These are phyloP conservation scores for Synergus umbraculus DNA, from an alignment of 2,888 invertebrate species.

Conservation along the genomic window DNA sequence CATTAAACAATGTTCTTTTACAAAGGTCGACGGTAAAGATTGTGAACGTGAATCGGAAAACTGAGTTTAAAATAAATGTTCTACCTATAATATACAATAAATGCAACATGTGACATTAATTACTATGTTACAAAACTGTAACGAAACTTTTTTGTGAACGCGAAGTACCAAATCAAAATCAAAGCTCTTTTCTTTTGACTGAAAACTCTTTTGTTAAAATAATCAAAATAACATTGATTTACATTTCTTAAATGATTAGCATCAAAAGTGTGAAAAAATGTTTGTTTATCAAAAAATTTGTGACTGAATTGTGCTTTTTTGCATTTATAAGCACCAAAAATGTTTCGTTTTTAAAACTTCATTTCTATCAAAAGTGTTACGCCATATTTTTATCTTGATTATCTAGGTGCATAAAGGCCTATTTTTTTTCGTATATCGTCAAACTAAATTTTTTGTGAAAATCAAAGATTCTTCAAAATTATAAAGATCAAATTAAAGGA, in stretches of 20 bases:
- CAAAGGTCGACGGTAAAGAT: slow-evolving; percentile 13
- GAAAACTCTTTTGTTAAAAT: not conserved
- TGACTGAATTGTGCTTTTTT: slow-evolving; percentile 14
- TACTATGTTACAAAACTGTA: slow-evolving; percentile 56
- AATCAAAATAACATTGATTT: not conserved
- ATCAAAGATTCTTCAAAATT: not conserved
- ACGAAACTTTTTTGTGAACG: slow-evolving; percentile 48
- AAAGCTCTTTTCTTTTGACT: slow-evolving; percentile 42
- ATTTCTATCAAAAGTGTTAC: slow-evolving; percentile 8
- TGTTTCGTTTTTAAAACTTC: not conserved
- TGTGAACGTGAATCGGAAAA: not conserved
- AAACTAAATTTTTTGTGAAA: not conserved
- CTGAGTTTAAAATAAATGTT: slow-evolving; percentile 59
- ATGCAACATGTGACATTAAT: slow-evolving; percentile 41
- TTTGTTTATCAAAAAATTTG: slow-evolving; percentile 8
- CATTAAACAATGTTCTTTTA: slow-evolving; percentile 23
- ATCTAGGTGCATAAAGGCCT: slow-evolving; percentile 27
- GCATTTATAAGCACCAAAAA: slow-evolving; percentile 8
- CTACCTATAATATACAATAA: slow-evolving; percentile 66
- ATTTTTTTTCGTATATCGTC: not conserved
- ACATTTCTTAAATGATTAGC: too few relatives aligned
- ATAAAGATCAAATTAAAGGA: not conserved
- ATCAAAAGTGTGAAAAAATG: not conserved
- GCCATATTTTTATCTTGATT: slow-evolving; percentile 9
- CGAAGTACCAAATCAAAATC: slow-evolving; percentile 46